phyloP scores from a whole-genome alignment of 2,113 vertebrate species.

The Picathartes gymnocephalus region DNA sequence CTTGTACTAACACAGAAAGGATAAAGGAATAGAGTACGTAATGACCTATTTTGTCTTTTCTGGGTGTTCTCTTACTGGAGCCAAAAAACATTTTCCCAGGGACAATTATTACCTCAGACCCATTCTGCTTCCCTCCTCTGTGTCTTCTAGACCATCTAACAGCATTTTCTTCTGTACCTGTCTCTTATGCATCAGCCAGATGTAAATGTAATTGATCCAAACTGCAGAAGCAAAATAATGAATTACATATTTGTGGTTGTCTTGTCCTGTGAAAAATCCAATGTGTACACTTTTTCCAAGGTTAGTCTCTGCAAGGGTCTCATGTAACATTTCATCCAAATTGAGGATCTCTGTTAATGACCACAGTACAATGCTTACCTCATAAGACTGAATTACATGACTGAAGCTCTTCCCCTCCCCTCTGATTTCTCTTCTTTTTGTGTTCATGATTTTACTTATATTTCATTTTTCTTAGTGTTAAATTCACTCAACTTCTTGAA shows the following conservation, averaged over 20 bases:
- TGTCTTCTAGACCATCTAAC: neutral
- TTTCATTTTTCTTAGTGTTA: neutral
- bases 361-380: neutral
- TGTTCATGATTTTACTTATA: neutral
- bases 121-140: neutral
- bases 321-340: neutral
- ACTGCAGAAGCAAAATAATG: neutral
- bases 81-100: neutral
- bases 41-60: neutral
- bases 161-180: neutral
- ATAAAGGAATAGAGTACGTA: neutral
- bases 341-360: neutral
- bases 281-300: rapidly evolving
- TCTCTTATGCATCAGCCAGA: neutral
- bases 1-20: neutral
- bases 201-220: neutral
- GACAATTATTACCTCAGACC: neutral
- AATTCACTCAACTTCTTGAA: neutral
- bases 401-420: rapidly evolving
- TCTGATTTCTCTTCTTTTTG: neutral
- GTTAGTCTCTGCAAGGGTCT: neutral
- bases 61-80: neutral
- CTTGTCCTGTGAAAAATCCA: neutral
- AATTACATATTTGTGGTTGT: neutral
- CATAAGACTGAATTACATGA: neutral